A percentile compares a stretch with the other conserved stretches of the same genome.
These are phyloP conservation scores for Idaea dimidiata DNA, from an alignment of 2,888 invertebrate genomes.

Conservation along the genomic window DNA sequence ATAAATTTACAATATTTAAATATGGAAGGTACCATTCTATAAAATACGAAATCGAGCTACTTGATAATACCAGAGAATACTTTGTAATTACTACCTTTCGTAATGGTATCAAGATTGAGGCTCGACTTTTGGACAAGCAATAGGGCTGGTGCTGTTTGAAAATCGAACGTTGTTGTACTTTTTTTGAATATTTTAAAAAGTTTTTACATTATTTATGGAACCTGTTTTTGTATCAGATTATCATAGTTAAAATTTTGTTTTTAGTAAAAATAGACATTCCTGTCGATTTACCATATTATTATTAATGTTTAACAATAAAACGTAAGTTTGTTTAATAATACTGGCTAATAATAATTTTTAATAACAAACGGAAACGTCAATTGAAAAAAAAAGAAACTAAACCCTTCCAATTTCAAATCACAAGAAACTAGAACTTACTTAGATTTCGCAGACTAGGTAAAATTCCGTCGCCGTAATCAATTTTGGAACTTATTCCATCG, in stretches of 20 bases:
- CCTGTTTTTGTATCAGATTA: background rate
- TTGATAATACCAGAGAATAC: conserved; percentile 77
- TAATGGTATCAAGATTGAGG: conserved; percentile 53
- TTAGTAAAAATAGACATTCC: too few relatives aligned
- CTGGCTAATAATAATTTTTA: too few relatives aligned
- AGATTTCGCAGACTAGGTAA: background rate
- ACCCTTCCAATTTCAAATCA: background rate
- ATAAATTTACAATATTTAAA: conserved; percentile 76
- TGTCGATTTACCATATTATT: too few relatives aligned
- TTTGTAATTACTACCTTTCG: conserved; percentile 67
- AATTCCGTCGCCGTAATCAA: background rate
- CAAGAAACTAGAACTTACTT: background rate
- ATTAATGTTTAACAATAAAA: too few relatives aligned
- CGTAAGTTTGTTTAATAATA: too few relatives aligned
- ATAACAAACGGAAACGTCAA: background rate
- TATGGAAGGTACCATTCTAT: conserved; percentile 71
- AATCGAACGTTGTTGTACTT: background rate
- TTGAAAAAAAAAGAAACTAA: background rate
- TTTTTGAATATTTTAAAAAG: background rate
- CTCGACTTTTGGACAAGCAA: conserved; percentile 34
- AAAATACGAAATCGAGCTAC: conserved; percentile 78
- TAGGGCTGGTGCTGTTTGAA: background rate
- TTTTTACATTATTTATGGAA: background rate
- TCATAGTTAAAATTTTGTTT: background rate
- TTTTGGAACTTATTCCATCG: conserved; percentile 11